phyloP scores from a whole-genome alignment of 1,140 invertebrate genomes.

The Cyclargus thomasi region DNA sequence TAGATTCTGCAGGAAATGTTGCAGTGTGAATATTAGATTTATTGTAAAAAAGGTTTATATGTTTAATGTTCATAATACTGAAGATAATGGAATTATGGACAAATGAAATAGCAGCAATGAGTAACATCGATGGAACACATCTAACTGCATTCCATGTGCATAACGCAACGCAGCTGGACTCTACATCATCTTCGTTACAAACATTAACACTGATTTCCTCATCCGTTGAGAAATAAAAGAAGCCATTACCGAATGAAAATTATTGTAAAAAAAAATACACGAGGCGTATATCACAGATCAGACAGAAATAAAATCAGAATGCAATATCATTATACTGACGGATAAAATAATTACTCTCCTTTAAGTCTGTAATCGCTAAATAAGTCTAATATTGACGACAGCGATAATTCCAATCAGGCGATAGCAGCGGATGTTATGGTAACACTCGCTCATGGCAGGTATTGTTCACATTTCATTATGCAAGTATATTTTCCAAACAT shows the following conservation, averaged over 20 bases:
- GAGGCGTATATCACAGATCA: no score
- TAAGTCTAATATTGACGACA: neutral
- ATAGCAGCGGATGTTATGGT: conserved; percentile 50
- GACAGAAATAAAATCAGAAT: no score
- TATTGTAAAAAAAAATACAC: no score
- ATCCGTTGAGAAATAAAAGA: conserved; percentile 6
- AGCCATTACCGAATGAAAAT: no score
- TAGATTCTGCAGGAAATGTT: no score
- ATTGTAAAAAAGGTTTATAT: neutral
- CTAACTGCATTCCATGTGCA: neutral
- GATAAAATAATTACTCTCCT: neutral
- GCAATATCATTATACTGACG: neutral
- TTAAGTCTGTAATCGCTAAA: neutral
- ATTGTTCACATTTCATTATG: conserved; percentile 60
- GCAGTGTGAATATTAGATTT: no score
- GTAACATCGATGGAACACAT: neutral
- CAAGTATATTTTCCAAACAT: conserved; percentile 64
- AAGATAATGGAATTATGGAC: neutral
- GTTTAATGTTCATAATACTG: neutral
- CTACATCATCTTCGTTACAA: neutral
- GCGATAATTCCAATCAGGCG: conserved; percentile 17
- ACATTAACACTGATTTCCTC: no score
- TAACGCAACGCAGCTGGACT: neutral
- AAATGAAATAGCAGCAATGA: neutral
- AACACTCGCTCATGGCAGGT: conserved; percentile 47